phyloP scores from a whole-genome alignment of 2,888 invertebrate species.

The Alcis repandata region DNA sequence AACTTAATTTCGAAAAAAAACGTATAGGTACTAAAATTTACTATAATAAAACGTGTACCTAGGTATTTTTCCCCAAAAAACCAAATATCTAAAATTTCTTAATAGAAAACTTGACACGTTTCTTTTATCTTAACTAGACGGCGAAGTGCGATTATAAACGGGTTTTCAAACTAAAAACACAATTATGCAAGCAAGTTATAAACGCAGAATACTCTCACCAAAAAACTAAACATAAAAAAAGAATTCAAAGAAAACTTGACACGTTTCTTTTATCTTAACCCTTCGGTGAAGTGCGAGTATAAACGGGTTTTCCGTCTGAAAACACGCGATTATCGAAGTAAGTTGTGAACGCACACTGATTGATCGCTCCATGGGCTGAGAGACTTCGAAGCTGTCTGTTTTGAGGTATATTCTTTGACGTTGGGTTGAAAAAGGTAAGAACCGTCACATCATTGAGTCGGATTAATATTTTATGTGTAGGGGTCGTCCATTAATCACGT shows the following conservation, averaged over 20 bases:
- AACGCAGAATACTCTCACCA: not conserved
- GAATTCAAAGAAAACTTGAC: not conserved
- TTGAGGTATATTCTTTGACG: slow-evolving; percentile 3
- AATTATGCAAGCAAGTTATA: slow-evolving; percentile 4
- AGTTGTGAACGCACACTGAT: slow-evolving; percentile 18
- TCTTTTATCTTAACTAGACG: not conserved
- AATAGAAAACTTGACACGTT: not conserved
- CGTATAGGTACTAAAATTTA: no score
- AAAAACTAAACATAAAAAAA: not conserved
- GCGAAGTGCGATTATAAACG: slow-evolving; percentile 4
- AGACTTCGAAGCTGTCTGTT: slow-evolving; percentile 10
- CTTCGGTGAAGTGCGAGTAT: not conserved
- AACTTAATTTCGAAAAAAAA: no score
- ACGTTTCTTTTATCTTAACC: not conserved
- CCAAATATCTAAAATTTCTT: not conserved
- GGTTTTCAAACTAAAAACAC: slow-evolving; percentile 4
- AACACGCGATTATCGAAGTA: slow-evolving; percentile 3
- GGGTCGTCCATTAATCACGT: no score
- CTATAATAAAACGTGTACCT: no score
- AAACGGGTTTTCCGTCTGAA: slow-evolving; percentile 8
- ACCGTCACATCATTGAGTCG: no score
- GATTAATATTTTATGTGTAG: no score
- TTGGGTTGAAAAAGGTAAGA: not conserved
- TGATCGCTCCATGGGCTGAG: slow-evolving; percentile 14
- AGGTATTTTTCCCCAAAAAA: no score